A percentile compares a stretch with the other conserved stretches of the same genome.
phyloP scores from a whole-genome alignment of 2,113 vertebrate species.

The Piliocolobus tephrosceles region DNA sequence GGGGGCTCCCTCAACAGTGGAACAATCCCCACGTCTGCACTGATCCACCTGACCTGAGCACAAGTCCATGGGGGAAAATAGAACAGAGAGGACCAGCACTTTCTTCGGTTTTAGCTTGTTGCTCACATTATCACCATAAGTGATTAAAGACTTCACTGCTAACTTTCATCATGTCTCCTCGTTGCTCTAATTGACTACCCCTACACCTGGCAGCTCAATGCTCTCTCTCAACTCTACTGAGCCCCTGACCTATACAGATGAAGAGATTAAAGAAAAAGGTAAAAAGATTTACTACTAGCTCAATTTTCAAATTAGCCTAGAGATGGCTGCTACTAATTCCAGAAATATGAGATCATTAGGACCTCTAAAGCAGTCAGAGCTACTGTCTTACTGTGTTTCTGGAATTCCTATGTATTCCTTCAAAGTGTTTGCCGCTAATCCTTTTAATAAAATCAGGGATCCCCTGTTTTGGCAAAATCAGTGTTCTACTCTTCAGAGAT shows the following conservation, averaged over 20 bases:
- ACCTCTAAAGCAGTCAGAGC: background rate
- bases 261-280: background rate
- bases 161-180: background rate
- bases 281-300: background rate
- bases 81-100: rapidly evolving
- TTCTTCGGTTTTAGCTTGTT: background rate
- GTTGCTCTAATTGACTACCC: rapidly evolving
- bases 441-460: background rate
- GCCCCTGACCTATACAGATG: background rate
- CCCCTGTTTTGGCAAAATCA: background rate
- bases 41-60: background rate
- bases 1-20: background rate
- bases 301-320: background rate
- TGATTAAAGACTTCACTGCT: background rate
- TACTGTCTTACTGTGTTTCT: background rate
- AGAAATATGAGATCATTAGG: background rate
- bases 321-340: background rate
- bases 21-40: background rate
- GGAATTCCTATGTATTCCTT: background rate
- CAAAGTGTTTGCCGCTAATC: background rate
- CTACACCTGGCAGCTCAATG: background rate
- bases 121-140: background rate
- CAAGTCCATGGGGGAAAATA: background rate
- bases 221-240: background rate
- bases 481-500: background rate